These are phyloP conservation scores for Myotis myotis DNA, from an alignment of 2,797 vertebrate species.

Conservation along the genomic window DNA sequence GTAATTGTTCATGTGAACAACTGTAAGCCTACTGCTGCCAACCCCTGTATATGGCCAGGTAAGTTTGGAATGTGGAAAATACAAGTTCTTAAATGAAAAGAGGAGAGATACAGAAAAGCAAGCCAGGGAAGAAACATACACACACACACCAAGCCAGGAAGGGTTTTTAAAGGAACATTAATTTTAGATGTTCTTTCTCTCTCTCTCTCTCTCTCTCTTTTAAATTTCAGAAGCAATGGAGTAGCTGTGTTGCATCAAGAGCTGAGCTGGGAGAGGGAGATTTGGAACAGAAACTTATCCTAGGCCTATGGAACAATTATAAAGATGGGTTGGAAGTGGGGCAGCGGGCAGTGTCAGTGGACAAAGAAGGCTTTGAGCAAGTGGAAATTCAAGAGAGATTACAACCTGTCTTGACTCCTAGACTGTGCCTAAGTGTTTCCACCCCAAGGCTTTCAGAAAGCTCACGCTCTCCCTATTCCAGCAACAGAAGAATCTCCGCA, in stretches of 20 bases:
- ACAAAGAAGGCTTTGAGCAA: constrained; percentile 57
- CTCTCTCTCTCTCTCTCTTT: neutral
- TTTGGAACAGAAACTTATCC: constrained; percentile 24
- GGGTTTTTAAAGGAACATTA: neutral
- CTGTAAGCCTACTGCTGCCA: neutral
- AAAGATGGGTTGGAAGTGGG: neutral
- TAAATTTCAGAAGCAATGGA: neutral
- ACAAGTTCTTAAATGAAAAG: neutral
- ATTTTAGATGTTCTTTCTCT: neutral
- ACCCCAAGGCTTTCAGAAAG: constrained; percentile 21
- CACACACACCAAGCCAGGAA: neutral
- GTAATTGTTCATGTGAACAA: neutral
- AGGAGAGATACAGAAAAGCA: neutral
- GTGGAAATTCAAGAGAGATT: constrained; percentile 43
- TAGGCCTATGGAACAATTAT: neutral
- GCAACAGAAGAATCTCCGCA: neutral
- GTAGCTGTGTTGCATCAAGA: neutral
- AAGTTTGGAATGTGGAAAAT: neutral
- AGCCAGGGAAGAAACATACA: neutral
- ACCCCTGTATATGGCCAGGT: neutral
- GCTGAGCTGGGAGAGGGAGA: neutral
- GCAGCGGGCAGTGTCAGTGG: neutral
- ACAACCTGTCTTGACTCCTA: constrained; percentile 10
- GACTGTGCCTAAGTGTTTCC: neutral
- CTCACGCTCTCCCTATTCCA: neutral